These are phyloP conservation scores for Cantharis flavilabris DNA, from an alignment of 2,888 invertebrate species.

Conservation along the genomic window DNA sequence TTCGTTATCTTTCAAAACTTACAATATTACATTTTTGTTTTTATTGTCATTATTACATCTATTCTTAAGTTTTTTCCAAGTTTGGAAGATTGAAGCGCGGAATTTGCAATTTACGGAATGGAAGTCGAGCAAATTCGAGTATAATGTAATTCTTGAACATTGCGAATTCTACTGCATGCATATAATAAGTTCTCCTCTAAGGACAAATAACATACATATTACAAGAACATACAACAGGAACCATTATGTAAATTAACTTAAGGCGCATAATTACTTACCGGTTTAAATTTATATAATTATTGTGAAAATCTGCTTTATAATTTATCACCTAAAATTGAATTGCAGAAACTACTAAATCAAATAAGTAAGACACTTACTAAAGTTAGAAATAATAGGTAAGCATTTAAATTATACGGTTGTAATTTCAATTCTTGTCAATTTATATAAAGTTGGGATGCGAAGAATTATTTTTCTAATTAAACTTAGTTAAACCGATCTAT, in stretches of 20 bases:
- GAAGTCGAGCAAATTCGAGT: neutral
- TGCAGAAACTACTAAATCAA: neutral
- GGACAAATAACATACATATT: slow-evolving; percentile 16
- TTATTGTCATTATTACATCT: neutral
- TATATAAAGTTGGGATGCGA: neutral
- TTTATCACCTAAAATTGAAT: neutral
- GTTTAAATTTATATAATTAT: slow-evolving; percentile 4
- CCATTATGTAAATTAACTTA: slow-evolving; percentile 25
- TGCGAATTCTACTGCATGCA: slow-evolving; percentile 4
- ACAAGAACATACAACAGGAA: slow-evolving; percentile 15
- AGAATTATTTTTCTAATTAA: neutral
- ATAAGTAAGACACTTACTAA: neutral
- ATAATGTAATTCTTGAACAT: slow-evolving; percentile 15
- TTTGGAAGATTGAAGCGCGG: neutral
- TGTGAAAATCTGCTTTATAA: neutral
- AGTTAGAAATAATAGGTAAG: neutral
- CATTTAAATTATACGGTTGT: neutral
- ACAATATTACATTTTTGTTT: neutral
- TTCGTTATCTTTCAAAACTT: neutral
- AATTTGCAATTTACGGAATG: slow-evolving; percentile 20
- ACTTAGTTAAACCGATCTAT: neutral
- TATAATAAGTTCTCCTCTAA: slow-evolving; percentile 10
- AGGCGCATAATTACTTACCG: slow-evolving; percentile 20
- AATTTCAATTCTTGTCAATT: neutral
- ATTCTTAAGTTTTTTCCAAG: neutral